These are phyloP conservation scores for Tridacna crocea DNA, from an alignment of 2,888 invertebrate genomes.

Conservation along the genomic window DNA sequence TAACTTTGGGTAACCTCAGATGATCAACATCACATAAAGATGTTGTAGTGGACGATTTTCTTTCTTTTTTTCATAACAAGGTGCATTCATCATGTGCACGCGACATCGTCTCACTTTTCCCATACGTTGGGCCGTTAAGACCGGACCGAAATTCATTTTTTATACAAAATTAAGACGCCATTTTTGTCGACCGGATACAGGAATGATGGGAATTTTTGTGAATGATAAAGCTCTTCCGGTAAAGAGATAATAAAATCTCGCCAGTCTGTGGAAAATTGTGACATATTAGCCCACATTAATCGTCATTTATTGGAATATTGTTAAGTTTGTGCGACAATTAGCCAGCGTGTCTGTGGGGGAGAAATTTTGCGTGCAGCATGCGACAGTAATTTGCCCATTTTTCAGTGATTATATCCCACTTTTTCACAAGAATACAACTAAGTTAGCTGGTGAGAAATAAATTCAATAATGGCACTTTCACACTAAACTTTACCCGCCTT, in stretches of 20 bases:
- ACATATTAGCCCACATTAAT: slow-evolving; percentile 41
- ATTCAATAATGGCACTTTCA: not conserved
- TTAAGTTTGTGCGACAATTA: slow-evolving; percentile 23
- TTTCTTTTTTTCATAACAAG: slow-evolving; percentile 23
- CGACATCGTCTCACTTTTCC: slow-evolving; percentile 1
- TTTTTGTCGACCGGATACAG: slow-evolving; percentile 27
- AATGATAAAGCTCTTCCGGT: slow-evolving; percentile 20
- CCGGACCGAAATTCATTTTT: slow-evolving; percentile 1
- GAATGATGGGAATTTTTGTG: slow-evolving; percentile 26
- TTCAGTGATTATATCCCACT: slow-evolving; percentile 19
- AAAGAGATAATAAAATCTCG: slow-evolving; percentile 18
- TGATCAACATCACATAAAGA: not conserved
- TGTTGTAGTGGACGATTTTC: not conserved
- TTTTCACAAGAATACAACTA: slow-evolving; percentile 21
- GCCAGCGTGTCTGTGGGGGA: slow-evolving; percentile 4
- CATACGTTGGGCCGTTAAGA: not conserved
- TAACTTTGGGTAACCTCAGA: too few species aligned
- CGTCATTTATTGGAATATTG: slow-evolving; percentile 39
- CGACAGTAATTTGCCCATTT: slow-evolving; percentile 25
- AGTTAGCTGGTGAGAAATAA: not conserved
- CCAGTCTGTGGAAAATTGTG: slow-evolving; percentile 22
- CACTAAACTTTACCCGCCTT: too few species aligned
- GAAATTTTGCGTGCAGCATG: slow-evolving; percentile 33
- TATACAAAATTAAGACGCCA: slow-evolving; percentile 34
- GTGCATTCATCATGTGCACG: slow-evolving; percentile 18